phyloP scores from a whole-genome alignment of 2,113 vertebrate genomes.

The Serinus canaria region DNA sequence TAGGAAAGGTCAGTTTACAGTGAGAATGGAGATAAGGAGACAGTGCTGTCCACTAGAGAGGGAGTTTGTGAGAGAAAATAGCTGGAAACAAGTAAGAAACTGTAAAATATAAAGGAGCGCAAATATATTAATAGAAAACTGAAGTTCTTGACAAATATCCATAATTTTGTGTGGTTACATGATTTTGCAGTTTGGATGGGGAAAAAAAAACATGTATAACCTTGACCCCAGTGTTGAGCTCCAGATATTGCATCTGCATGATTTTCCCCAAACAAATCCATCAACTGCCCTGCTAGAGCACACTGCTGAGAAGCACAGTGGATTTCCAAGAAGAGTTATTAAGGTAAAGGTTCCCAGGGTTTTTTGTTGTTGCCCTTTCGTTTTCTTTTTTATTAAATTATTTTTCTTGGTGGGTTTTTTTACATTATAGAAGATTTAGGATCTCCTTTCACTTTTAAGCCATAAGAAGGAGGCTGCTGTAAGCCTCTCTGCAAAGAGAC shows the following conservation, averaged over 20 bases:
- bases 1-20: conserved; percentile 24
- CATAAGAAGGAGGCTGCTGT: not conserved
- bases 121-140: not conserved
- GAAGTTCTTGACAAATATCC: not conserved
- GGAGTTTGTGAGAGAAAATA: not conserved
- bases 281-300: not conserved
- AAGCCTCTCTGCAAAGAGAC: not conserved
- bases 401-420: not conserved
- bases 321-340: not conserved
- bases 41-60: not conserved
- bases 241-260: not conserved
- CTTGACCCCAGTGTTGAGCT: not conserved
- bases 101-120: not conserved
- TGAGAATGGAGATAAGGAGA: not conserved
- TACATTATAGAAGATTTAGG: not conserved
- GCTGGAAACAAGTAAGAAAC: not conserved
- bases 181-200: not conserved
- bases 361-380: not conserved
- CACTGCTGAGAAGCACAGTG: not conserved
- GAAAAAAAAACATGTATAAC: not conserved
- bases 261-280: conserved; percentile 10
- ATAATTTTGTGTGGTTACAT: not conserved
- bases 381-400: not conserved
- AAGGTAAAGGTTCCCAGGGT: not conserved
- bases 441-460: not conserved